These are phyloP conservation scores for Tethea ocularis DNA, from an alignment of 2,888 invertebrate genomes.

Conservation along the genomic window DNA sequence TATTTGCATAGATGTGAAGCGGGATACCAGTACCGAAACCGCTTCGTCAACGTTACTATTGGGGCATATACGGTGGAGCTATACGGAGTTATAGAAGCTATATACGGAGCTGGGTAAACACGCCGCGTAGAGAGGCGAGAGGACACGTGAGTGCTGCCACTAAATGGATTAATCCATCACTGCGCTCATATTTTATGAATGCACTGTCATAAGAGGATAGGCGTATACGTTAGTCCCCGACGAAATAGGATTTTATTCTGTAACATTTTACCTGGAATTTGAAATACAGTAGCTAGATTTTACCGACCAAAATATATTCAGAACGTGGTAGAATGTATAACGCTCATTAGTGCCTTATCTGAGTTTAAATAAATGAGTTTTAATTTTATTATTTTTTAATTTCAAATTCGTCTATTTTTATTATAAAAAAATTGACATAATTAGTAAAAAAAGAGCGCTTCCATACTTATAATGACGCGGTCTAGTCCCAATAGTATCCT, in stretches of 20 bases:
- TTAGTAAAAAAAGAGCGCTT: no score
- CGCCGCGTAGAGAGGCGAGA: conserved; percentile 9
- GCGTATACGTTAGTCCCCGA: conserved; percentile 12
- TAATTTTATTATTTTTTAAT: no score
- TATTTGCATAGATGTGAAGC: conserved; percentile 3
- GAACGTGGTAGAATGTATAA: no score
- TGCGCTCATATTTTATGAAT: conserved; percentile 41
- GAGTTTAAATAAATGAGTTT: no score
- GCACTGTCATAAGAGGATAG: conserved; percentile 24
- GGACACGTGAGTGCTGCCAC: conserved; percentile 8
- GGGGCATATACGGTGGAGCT: neutral
- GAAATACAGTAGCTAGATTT: neutral
- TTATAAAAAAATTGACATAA: no score
- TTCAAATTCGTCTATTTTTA: no score
- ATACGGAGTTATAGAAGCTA: neutral
- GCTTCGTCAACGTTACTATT: neutral
- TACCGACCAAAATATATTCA: neutral
- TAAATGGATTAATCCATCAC: conserved; percentile 52
- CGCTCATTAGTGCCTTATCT: no score
- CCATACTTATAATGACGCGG: no score
- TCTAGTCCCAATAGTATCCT: no score
- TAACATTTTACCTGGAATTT: neutral
- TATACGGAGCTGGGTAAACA: conserved; percentile 13
- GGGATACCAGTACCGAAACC: neutral
- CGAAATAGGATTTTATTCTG: neutral